Evolutionary conservation across 2,888 invertebrate genomes (phyloP), one percentile per base, ranked within the genome.

Genomic region (Chalcis sispes): DNA sequence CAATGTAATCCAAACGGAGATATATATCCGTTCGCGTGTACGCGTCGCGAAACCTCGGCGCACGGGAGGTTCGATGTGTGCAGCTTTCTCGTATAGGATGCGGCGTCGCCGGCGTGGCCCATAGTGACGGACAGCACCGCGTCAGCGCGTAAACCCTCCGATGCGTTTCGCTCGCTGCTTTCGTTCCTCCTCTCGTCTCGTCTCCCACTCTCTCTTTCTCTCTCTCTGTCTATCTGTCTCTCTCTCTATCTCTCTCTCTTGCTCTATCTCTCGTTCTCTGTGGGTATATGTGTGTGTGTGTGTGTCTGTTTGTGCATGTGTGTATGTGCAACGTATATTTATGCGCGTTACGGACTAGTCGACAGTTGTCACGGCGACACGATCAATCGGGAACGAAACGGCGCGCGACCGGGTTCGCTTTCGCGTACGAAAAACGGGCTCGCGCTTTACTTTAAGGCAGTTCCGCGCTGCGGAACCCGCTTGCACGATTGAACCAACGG

Each of bases 1-100:
- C 80, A 80, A 80, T 82, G 84, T 86, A 86, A 86, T 86, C 85
- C 86, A 83, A 85, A 82, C 83, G 79, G 81, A 80, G 81, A 81
- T 80, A 82, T 83, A 84, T 84, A 84, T 82, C 73, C 32, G 73
- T 54, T 73, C 25, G 65, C 50, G n/a, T 32, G 48, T n/a, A n/a
- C 36, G n/a, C n/a, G n/a, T n/a, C n/a, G n/a, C n/a, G n/a, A n/a
- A n/a, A n/a, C n/a, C 29, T 64, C 52, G 80, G 80, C 2, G 25
- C 15, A 27, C 29, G 29, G 80, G 79, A 77, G 80, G 81, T 79
- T 79, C 80, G 82, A 80, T 80, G 80, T 79, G 75, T 73, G 52
- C 62, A 69, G 52, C 75, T 13, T 20, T 8, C 27, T 50, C 25
- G 52, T 42, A 29, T 50, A 27, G 25, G 18, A 48, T 59, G 71